Evolutionary conservation across 2,797 vertebrate species (phyloP).

Genomic region (Notolepis coatsorum): DNA sequence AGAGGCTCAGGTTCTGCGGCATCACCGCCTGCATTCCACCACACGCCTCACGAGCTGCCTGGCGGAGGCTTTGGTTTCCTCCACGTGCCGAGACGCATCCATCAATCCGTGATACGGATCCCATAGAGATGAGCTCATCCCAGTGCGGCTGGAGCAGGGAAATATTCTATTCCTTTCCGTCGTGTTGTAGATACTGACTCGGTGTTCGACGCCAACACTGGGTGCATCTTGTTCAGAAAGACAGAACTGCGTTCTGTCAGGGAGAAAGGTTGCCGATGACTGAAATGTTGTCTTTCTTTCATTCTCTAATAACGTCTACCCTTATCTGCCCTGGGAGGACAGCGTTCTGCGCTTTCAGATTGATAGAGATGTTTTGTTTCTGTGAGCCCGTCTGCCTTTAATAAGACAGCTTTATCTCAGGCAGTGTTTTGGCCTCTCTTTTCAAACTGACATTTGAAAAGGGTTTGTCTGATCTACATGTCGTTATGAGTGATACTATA

Average conservation of each 20-base stretch:
- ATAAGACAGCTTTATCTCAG: not conserved
- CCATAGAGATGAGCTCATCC: not conserved
- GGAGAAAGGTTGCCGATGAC: too few relatives aligned
- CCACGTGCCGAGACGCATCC: too few relatives aligned
- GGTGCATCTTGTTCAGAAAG: too few relatives aligned
- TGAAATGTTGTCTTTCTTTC: not conserved
- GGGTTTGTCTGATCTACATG: too few relatives aligned
- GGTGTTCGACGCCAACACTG: too few relatives aligned
- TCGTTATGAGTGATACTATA: too few relatives aligned
- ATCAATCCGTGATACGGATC: not conserved
- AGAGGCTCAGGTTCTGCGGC: constrained; percentile 18
- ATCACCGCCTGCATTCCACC: too few relatives aligned
- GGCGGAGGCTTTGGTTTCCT: not conserved
- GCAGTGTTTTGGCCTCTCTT: too few relatives aligned
- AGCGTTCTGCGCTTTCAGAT: not conserved
- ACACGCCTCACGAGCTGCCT: not conserved
- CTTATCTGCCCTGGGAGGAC: not conserved
- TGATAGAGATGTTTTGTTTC: not conserved
- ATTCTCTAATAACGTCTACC: not conserved
- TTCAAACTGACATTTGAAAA: too few relatives aligned
- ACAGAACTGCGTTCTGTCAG: too few relatives aligned
- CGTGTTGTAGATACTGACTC: not conserved
- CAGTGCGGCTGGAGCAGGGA: not conserved
- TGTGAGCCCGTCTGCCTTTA: not conserved
- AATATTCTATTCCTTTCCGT: not conserved